Conservation (phyloP, 2,797 vertebrate species). For the Enteromius trimaculatus region DNA sequence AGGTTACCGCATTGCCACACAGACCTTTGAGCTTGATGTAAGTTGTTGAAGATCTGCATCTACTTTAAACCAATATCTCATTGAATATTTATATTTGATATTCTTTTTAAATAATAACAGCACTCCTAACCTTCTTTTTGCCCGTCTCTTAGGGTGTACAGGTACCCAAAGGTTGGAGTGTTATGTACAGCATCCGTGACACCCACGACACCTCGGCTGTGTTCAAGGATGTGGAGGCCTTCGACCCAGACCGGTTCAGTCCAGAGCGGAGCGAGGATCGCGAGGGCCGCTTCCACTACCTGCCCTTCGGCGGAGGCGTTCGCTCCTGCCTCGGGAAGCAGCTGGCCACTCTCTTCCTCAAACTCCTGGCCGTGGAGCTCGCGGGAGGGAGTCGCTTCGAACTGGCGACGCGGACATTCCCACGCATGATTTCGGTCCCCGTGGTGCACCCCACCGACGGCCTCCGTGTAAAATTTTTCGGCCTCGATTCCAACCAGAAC, state of each 20-base stretch:
- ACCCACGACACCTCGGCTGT: slow-evolving; percentile 94
- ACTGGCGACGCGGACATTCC: slow-evolving; percentile 91
- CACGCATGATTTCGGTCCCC: slow-evolving; percentile 89
- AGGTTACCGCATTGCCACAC: slow-evolving; percentile 93
- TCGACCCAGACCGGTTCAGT: slow-evolving; percentile 94
- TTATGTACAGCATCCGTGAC: slow-evolving; percentile 98
- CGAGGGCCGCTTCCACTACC: slow-evolving; percentile 95
- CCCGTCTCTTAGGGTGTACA: slow-evolving; percentile 86
- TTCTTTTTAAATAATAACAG: background rate
- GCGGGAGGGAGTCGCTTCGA: slow-evolving; percentile 94
- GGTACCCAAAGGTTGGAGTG: slow-evolving; percentile 98
- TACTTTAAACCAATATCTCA: background rate
- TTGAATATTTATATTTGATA: background rate
- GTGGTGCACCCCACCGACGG: slow-evolving; percentile 94
- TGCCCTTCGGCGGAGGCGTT: slow-evolving; percentile 93
- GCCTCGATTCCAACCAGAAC: slow-evolving; percentile 98
- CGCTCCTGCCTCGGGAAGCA: slow-evolving; percentile 96
- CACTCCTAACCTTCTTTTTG: background rate
- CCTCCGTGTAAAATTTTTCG: slow-evolving; percentile 94
- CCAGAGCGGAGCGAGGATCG: slow-evolving; percentile 91
- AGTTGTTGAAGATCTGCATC: slow-evolving; percentile 67
- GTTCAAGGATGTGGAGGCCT: slow-evolving; percentile 91
- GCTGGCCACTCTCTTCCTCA: slow-evolving; percentile 94
- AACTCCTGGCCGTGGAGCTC: slow-evolving; percentile 91
- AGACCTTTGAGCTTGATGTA: slow-evolving; percentile 97